Conservation (phyloP, 2,113 vertebrate genomes). For the Grammomys surdaster region DNA sequence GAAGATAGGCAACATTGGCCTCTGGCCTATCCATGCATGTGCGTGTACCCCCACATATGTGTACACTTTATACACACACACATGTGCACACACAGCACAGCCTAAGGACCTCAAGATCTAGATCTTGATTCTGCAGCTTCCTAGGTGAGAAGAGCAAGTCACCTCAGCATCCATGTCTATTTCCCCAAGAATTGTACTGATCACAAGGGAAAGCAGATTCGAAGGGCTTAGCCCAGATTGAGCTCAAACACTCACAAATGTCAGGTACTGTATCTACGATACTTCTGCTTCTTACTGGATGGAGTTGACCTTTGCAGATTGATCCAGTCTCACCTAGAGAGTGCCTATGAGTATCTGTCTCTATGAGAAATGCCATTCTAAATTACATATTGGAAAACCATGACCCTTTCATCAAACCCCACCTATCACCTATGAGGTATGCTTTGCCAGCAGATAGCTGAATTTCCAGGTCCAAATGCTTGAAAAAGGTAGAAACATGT, state of each 20-base stretch:
- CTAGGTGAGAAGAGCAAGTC: background rate
- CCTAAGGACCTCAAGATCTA: background rate
- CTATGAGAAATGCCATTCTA: background rate
- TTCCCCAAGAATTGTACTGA: background rate
- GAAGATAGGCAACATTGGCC: background rate
- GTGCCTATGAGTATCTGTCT: background rate
- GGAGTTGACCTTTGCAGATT: background rate
- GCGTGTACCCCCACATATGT: background rate
- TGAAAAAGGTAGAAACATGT: background rate
- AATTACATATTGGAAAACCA: background rate
- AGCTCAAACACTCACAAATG: background rate
- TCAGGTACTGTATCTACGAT: background rate
- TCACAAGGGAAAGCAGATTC: background rate
- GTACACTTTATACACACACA: background rate
- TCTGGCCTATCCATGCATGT: background rate
- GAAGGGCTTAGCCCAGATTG: background rate
- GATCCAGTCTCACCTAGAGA: background rate
- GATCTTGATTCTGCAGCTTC: background rate
- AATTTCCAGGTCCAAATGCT: background rate
- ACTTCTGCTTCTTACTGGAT: background rate
- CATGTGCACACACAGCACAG: background rate
- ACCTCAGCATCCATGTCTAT: background rate
- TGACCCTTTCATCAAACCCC: background rate
- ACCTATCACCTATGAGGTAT: background rate
- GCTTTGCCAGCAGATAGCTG: background rate